Percentiles rank a stretch among this genome's conserved stretches.
Conservation (phyloP, 2,113 vertebrate genomes). For the Chlamydotis undulata region DNA sequence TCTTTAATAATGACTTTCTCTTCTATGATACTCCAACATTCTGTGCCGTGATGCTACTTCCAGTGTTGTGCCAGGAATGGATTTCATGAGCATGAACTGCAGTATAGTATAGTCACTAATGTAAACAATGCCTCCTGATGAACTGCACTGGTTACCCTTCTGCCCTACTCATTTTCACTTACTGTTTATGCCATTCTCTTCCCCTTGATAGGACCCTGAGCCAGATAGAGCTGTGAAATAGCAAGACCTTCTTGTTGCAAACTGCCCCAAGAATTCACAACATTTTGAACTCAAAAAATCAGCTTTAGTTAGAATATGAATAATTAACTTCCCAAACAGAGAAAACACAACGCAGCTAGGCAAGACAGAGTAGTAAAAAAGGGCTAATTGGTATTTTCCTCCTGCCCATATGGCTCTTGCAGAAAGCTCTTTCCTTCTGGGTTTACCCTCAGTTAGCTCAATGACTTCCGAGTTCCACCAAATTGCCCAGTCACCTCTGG, state of each 20-base stretch:
- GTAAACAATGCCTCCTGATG: not conserved
- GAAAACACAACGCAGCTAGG: not conserved
- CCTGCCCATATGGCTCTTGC: not conserved
- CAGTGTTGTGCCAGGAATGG: not conserved
- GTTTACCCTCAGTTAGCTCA: not conserved
- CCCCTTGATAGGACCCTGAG: not conserved
- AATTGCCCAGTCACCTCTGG: not conserved
- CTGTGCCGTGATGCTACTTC: not conserved
- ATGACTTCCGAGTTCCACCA: not conserved
- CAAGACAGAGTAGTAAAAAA: not conserved
- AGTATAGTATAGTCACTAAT: not conserved
- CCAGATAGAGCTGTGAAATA: not conserved
- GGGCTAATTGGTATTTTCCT: not conserved
- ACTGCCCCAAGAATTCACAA: not conserved
- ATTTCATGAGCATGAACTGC: not conserved
- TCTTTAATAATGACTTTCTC: not conserved
- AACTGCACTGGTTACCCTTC: not conserved
- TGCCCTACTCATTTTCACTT: not conserved
- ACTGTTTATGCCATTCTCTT: not conserved
- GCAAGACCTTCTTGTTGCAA: not conserved
- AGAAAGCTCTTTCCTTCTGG: not conserved
- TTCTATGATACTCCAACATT: not conserved
- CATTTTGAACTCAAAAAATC: not conserved
- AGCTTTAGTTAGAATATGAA: not conserved
- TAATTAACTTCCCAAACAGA: not conserved